phyloP scores from a whole-genome alignment of 2,113 vertebrate genomes.

The Leptodactylus fuscus region DNA sequence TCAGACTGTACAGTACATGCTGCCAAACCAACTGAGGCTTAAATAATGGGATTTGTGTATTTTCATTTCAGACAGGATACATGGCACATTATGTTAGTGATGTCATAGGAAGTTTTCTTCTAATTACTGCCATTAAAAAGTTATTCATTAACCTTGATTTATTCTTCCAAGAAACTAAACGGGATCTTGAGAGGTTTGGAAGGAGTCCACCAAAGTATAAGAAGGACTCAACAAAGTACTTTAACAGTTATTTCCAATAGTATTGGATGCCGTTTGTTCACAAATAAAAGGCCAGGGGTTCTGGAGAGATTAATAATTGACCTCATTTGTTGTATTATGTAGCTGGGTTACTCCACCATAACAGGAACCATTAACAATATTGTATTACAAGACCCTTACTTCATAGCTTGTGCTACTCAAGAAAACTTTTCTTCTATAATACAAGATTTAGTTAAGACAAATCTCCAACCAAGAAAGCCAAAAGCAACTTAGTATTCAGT shows the following conservation, averaged over 20 bases:
- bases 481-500: no score
- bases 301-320: not conserved
- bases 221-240: not conserved
- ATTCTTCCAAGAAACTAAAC: not conserved
- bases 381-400: not conserved
- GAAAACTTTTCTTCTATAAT: not conserved
- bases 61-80: constrained; percentile 25
- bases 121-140: constrained; percentile 33
- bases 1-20: not conserved
- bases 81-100: not conserved
- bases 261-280: not conserved
- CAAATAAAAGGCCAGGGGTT: not conserved
- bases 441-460: not conserved
- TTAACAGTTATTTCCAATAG: not conserved
- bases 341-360: not conserved
- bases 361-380: not conserved
- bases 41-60: constrained; percentile 15
- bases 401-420: not conserved
- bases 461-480: not conserved
- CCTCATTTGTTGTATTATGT: not conserved
- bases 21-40: not conserved
- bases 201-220: not conserved
- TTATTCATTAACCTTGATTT: constrained; percentile 15
- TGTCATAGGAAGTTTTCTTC: constrained; percentile 30
- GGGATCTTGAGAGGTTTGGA: constrained; percentile 4